These are phyloP conservation scores for Halcyon malimbica DNA, from an alignment of 2,113 vertebrate genomes.

Conservation along the genomic window DNA sequence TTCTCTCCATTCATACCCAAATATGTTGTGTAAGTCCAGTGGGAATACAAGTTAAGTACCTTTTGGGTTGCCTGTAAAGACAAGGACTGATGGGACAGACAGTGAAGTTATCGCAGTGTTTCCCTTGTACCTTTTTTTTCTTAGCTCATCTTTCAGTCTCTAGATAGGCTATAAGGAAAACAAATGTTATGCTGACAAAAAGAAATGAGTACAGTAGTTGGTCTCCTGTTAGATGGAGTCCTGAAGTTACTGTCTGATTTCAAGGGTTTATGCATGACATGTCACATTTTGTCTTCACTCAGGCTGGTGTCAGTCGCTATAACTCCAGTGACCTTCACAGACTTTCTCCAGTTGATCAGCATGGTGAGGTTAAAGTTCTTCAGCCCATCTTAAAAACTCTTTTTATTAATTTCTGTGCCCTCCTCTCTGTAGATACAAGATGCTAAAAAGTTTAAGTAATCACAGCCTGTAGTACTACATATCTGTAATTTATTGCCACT, in stretches of 20 bases:
- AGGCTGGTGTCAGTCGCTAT: neutral
- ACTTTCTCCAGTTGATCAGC: neutral
- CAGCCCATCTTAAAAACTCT: neutral
- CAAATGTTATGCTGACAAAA: conserved; percentile 14
- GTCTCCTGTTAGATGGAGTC: neutral
- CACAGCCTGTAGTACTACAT: neutral
- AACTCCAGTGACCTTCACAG: neutral
- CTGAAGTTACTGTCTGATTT: neutral
- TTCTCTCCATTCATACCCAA: neutral
- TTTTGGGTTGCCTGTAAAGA: neutral
- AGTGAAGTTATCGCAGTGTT: neutral
- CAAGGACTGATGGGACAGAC: neutral
- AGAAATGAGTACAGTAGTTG: neutral
- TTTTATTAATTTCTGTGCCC: neutral
- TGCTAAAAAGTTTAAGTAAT: neutral
- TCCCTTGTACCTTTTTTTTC: neutral
- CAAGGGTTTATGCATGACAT: neutral
- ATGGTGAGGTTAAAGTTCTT: neutral
- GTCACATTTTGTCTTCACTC: neutral
- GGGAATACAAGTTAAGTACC: neutral
- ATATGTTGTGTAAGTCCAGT: neutral
- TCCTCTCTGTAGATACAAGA: neutral
- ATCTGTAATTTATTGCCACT: neutral
- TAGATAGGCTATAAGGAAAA: neutral
- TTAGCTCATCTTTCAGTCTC: neutral